Evolutionary conservation across 2,888 invertebrate genomes (phyloP).

Genomic region (Chironomus riparius): DNA sequence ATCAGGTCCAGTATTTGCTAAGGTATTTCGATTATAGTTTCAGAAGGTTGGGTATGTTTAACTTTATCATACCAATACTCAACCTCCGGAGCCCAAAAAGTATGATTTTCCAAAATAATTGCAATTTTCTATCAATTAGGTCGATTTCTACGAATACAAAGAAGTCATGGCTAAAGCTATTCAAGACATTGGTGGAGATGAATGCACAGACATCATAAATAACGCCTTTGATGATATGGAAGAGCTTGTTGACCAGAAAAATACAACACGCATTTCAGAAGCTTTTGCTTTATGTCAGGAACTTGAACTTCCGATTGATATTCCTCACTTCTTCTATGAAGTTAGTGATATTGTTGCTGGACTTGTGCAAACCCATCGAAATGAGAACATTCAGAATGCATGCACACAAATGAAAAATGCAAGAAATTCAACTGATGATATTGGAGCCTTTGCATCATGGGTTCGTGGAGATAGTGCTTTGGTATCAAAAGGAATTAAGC

Average conservation of each 20-base stretch:
- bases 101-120: no score
- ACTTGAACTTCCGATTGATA: constrained; percentile 18
- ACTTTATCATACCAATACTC: no score
- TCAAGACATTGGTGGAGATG: constrained; percentile 21
- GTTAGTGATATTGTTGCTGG: constrained; percentile 20
- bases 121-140: background rate
- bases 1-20: constrained; percentile 48
- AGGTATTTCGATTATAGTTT: background rate
- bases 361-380: constrained; percentile 24
- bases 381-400: background rate
- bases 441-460: constrained; percentile 3
- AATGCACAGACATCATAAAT: constrained; percentile 21
- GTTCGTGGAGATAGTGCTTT: background rate
- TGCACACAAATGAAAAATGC: background rate
- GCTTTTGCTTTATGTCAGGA: constrained; percentile 25
- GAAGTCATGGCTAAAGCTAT: constrained; percentile 27
- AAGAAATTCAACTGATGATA: background rate
- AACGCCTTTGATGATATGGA: constrained; percentile 25
- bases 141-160: constrained; percentile 27
- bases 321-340: constrained; percentile 17
- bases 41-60: no score
- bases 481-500: no score
- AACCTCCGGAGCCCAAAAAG: no score
- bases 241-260: constrained; percentile 1
- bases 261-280: background rate